A percentile compares a stretch with the other conserved stretches of the same genome.
Conservation (phyloP, 2,113 vertebrate species). For the Pristiophorus japonicus region DNA sequence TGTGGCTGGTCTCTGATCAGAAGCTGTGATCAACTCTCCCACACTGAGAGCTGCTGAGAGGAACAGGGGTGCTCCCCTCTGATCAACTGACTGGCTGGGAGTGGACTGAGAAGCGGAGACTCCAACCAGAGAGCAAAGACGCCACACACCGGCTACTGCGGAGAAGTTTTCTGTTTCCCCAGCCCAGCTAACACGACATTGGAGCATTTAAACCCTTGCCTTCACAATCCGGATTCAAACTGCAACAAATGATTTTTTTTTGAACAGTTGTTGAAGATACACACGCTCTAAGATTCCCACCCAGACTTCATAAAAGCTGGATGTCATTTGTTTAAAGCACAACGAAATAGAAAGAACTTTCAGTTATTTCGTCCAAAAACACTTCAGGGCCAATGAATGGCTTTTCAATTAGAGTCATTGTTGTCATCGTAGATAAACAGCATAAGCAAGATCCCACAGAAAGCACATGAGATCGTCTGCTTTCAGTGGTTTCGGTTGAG, state of each 20-base stretch:
- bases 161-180: background rate
- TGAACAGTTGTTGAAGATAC: background rate
- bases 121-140: background rate
- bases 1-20: background rate
- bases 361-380: background rate
- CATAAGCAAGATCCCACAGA: background rate
- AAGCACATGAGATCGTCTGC: background rate
- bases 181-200: no score
- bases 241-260: background rate
- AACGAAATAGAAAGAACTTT: background rate
- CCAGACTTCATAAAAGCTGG: background rate
- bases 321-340: background rate
- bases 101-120: background rate
- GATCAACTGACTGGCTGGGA: constrained; percentile 21
- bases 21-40: background rate
- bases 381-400: background rate
- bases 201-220: background rate
- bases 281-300: background rate
- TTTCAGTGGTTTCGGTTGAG: background rate
- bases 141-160: background rate
- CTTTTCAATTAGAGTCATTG: background rate
- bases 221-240: background rate
- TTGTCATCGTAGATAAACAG: background rate
- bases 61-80: background rate
- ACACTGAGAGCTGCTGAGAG: background rate